Evolutionary conservation across 37 sponge, comb jelly and placozoan species (phyloP).

Genomic region (Eunapius fragilis): DNA sequence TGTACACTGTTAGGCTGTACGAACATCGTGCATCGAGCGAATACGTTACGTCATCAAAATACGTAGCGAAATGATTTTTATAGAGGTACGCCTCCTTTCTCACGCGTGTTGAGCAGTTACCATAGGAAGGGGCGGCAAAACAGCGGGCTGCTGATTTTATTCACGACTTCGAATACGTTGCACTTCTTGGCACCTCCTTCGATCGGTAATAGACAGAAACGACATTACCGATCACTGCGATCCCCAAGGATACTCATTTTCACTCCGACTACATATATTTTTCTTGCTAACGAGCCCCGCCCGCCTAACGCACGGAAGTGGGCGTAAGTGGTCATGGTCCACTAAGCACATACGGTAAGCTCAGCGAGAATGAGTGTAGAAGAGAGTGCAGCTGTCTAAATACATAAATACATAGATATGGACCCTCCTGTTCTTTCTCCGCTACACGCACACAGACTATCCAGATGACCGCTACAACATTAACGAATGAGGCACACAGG

Average conservation of each 20-base stretch:
- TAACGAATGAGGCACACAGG: too few relatives aligned
- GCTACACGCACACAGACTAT: neutral
- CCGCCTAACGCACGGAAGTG: neutral
- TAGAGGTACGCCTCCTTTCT: conserved; percentile 8
- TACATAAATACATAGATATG: neutral
- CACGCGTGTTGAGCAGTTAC: conserved; percentile 59
- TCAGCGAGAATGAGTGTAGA: neutral
- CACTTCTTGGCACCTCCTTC: neutral
- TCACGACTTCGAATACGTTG: conserved; percentile 7
- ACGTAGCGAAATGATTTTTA: too few relatives aligned
- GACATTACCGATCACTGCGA: neutral
- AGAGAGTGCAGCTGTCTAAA: too few relatives aligned
- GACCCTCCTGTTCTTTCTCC: neutral
- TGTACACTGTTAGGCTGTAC: too few relatives aligned
- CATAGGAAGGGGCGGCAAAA: conserved; percentile 71
- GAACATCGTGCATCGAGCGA: too few relatives aligned
- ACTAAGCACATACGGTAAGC: neutral
- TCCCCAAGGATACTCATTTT: neutral
- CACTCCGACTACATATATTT: neutral
- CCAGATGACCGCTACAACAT: neutral
- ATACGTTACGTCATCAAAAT: too few relatives aligned
- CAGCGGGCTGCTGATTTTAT: conserved; percentile 4
- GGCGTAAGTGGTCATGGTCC: neutral
- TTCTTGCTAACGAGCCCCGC: neutral
- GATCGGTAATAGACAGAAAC: neutral